Conservation (phyloP, 2,113 vertebrate species). For the Stegostoma tigrinum region DNA sequence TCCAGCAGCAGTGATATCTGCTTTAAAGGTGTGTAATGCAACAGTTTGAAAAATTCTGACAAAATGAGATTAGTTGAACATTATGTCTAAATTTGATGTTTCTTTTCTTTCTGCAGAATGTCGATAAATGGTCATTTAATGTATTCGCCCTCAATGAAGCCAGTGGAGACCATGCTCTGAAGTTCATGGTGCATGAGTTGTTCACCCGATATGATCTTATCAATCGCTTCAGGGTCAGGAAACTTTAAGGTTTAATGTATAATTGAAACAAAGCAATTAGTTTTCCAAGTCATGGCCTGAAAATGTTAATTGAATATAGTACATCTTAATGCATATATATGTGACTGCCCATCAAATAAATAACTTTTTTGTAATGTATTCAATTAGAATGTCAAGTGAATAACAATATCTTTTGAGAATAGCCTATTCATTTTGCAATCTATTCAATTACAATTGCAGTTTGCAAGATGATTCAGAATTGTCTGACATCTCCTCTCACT, state of each 20-base stretch:
- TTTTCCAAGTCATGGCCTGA: not conserved
- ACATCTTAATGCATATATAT: conserved; percentile 35
- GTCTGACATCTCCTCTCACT: not conserved
- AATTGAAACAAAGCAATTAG: not conserved
- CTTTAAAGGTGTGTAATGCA: conserved; percentile 76
- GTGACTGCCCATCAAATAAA: conserved; percentile 43
- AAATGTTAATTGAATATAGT: conserved; percentile 31
- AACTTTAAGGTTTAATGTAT: not conserved
- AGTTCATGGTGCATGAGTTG: conserved; percentile 95
- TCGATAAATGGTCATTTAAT: conserved; percentile 96
- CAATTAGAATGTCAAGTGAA: not conserved
- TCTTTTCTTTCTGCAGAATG: conserved; percentile 62
- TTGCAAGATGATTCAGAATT: not conserved
- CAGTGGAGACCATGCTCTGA: conserved; percentile 88
- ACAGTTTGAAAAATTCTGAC: not conserved
- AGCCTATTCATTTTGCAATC: not conserved
- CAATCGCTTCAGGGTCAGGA: conserved; percentile 91
- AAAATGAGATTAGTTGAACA: not conserved
- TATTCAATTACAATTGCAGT: not conserved
- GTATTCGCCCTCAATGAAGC: conserved; percentile 89
- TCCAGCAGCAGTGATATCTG: conserved; percentile 76
- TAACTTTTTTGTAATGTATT: not conserved
- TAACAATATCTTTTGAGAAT: conserved; percentile 19
- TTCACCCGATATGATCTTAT: conserved; percentile 97
- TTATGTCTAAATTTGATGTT: not conserved